These are phyloP conservation scores for Chloropsis cyanopogon DNA, from an alignment of 2,113 vertebrate genomes.

Conservation along the genomic window DNA sequence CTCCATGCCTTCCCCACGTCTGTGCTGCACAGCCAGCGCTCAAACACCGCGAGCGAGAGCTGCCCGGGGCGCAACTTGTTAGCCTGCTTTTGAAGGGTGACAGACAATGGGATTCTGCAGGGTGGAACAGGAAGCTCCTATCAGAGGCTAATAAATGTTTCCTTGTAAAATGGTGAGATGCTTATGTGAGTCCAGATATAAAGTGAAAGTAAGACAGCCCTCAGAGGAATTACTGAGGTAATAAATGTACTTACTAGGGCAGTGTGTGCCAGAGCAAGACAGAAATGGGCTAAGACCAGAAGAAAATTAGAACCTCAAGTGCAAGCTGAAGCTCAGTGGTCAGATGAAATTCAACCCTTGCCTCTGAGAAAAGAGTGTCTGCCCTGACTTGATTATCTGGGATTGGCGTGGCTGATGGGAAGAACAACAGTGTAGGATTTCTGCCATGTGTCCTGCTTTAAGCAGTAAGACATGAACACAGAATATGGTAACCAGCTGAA, in stretches of 20 bases:
- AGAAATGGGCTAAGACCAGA: slow-evolving; percentile 51
- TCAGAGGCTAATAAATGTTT: slow-evolving; percentile 32
- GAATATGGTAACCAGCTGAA: slow-evolving; percentile 26
- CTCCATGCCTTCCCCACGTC: rapidly evolving
- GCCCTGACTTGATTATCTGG: slow-evolving; percentile 7
- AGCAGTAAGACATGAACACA: not conserved
- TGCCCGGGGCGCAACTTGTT: not conserved
- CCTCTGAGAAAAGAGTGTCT: slow-evolving; percentile 4
- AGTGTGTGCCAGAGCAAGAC: slow-evolving; percentile 32
- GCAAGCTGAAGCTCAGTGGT: not conserved
- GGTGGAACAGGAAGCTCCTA: slow-evolving; percentile 16
- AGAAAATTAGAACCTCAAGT: slow-evolving; percentile 52
- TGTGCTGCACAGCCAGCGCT: rapidly evolving
- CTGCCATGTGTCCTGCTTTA: slow-evolving; percentile 32
- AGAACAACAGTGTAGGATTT: slow-evolving; percentile 18
- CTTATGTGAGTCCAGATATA: slow-evolving; percentile 45
- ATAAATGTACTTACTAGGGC: slow-evolving; percentile 62
- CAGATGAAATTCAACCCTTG: slow-evolving; percentile 24
- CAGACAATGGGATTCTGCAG: not conserved
- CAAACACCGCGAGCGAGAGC: rapidly evolving
- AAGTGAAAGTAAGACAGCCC: slow-evolving; percentile 61
- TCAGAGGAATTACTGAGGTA: slow-evolving; percentile 44
- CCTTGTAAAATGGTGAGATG: slow-evolving; percentile 46
- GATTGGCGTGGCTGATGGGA: not conserved
- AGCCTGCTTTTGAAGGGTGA: not conserved